Percentiles rank a stretch among this genome's conserved stretches.
These are phyloP conservation scores for Neopipo cinnamomea DNA, from an alignment of 2,113 vertebrate species.

Conservation along the genomic window DNA sequence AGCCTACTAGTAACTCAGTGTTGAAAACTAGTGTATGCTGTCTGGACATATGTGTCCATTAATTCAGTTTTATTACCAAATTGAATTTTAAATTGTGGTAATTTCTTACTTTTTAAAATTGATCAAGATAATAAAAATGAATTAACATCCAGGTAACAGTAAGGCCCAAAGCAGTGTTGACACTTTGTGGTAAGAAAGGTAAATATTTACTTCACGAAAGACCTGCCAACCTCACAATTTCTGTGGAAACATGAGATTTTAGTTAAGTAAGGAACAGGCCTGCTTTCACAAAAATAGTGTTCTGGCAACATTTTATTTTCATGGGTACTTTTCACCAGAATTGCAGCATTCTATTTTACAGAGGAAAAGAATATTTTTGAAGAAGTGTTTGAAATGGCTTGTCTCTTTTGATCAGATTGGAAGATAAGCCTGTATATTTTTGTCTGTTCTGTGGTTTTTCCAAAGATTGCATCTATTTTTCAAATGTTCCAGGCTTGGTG, in stretches of 20 bases:
- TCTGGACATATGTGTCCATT: background rate
- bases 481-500: background rate
- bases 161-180: background rate
- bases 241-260: conserved; percentile 10
- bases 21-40: background rate
- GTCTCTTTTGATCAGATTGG: background rate
- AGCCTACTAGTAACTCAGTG: background rate
- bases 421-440: background rate
- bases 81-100: background rate
- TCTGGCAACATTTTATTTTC: background rate
- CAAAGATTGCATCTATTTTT: background rate
- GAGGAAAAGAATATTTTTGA: background rate
- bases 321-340: background rate
- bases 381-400: background rate
- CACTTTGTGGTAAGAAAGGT: background rate
- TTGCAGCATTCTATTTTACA: background rate
- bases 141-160: background rate
- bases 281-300: conserved; percentile 18
- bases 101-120: background rate
- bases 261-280: background rate
- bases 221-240: background rate
- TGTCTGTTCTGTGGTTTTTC: background rate
- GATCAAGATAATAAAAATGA: background rate
- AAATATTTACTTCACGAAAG: conserved; percentile 7
- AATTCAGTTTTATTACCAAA: background rate